Evolutionary conservation across 2,797 vertebrate genomes (phyloP).

Genomic region (Sorex maritimensis): DNA sequence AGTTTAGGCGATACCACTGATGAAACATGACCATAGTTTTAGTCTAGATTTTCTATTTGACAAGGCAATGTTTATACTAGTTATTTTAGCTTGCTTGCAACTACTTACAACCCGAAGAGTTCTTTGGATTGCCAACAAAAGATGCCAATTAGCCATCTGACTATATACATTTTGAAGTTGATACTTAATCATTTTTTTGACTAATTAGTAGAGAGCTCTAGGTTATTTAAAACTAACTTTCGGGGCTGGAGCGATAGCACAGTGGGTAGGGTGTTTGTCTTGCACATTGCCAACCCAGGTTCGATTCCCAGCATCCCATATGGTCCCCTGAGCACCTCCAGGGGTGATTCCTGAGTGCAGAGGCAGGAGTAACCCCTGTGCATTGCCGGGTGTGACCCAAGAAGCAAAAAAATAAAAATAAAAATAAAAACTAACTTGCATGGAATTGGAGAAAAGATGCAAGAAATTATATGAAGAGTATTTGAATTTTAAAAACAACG

Average conservation of each 20-base stretch:
- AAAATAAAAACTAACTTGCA: background rate
- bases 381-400: too few relatives aligned
- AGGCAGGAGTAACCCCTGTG: too few relatives aligned
- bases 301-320: too few relatives aligned
- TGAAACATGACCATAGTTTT: background rate
- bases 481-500: conserved; percentile 59
- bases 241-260: too few relatives aligned
- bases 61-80: conserved; percentile 7
- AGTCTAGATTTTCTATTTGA: conserved; percentile 50
- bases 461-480: conserved; percentile 16
- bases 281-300: too few relatives aligned
- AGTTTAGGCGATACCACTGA: background rate
- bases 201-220: background rate
- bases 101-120: conserved; percentile 48
- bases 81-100: background rate
- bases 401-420: background rate
- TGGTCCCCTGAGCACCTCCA: too few relatives aligned
- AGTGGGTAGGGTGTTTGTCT: too few relatives aligned
- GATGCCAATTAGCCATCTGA: background rate
- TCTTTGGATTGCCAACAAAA: too few relatives aligned
- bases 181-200: conserved; percentile 14
- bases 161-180: background rate
- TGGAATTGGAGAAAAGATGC: background rate
- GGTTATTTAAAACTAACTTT: background rate
- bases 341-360: too few relatives aligned